Evolutionary conservation across 2,888 invertebrate species (phyloP).

Genomic region (Platycheirus rosarum): DNA sequence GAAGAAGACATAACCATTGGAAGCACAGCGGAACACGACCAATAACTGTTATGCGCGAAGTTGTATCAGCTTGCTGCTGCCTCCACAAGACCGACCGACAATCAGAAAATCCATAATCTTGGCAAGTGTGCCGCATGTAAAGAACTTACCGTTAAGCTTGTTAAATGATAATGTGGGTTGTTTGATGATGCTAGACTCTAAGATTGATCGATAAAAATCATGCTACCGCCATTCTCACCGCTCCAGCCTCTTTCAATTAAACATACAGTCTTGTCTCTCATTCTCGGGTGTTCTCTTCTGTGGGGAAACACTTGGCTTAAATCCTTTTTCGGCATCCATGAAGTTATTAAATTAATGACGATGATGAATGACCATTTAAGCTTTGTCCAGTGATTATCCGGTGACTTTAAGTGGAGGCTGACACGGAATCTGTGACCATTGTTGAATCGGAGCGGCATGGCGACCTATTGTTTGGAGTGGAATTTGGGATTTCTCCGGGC

Average conservation of each 20-base stretch:
- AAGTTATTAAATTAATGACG: slow-evolving; percentile 55
- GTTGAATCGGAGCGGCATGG: not conserved
- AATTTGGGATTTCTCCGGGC: slow-evolving; percentile 40
- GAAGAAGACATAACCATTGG: not conserved
- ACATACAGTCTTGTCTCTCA: not conserved
- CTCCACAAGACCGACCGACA: slow-evolving; percentile 1
- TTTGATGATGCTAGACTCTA: not conserved
- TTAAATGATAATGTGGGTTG: slow-evolving; percentile 29
- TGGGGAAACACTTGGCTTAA: not conserved
- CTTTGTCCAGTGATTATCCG: slow-evolving; percentile 43
- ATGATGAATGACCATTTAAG: slow-evolving; percentile 60
- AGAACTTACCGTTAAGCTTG: slow-evolving; percentile 45
- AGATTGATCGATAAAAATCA: slow-evolving; percentile 37
- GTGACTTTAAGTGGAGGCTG: slow-evolving; percentile 14
- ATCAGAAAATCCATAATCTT: slow-evolving; percentile 15
- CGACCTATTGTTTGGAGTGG: slow-evolving; percentile 11
- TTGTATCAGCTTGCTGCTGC: slow-evolving; percentile 14
- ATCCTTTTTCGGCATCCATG: slow-evolving; percentile 49
- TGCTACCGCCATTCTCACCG: not conserved
- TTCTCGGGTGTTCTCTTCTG: not conserved
- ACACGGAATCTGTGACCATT: slow-evolving; percentile 6
- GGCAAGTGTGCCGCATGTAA: slow-evolving; percentile 35
- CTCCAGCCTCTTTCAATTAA: not conserved
- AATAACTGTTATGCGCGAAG: slow-evolving; percentile 53
- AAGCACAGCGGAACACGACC: slow-evolving; percentile 40